phyloP scores from a whole-genome alignment of 2,113 vertebrate genomes.

The Nestor notabilis region DNA sequence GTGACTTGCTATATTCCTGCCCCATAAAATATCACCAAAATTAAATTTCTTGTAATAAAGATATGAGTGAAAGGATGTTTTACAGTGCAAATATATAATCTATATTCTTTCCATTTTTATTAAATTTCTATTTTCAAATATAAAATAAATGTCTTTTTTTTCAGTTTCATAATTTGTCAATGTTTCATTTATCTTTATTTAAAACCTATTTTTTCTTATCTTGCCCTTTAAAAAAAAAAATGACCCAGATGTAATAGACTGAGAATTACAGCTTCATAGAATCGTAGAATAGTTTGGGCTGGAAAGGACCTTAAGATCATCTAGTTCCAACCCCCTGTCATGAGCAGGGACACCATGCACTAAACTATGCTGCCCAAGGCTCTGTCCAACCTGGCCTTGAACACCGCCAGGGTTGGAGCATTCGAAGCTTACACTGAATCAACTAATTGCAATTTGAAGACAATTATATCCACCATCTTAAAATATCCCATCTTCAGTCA shows the following conservation, averaged over 20 bases:
- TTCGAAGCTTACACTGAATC: not conserved
- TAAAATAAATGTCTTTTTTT: not conserved
- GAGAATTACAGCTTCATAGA: not conserved
- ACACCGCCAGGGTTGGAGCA: too few species aligned
- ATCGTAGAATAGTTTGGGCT: too few species aligned
- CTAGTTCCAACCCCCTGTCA: too few species aligned
- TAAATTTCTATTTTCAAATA: not conserved
- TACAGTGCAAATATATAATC: not conserved
- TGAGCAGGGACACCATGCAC: too few species aligned
- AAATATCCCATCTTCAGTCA: not conserved
- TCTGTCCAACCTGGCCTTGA: too few species aligned
- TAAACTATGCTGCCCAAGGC: too few species aligned
- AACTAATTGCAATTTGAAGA: not conserved
- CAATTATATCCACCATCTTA: not conserved
- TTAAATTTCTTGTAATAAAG: not conserved
- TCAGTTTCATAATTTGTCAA: not conserved
- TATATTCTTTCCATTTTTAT: not conserved
- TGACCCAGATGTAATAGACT: not conserved
- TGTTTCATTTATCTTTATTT: not conserved
- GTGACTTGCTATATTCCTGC: not conserved
- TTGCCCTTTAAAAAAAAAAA: not conserved
- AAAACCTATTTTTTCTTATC: not conserved
- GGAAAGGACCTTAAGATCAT: too few species aligned
- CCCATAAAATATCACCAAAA: not conserved
- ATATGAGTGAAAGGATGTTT: not conserved